phyloP scores from a whole-genome alignment of 2,797 vertebrate species.

The Micrastur ruficollis region DNA sequence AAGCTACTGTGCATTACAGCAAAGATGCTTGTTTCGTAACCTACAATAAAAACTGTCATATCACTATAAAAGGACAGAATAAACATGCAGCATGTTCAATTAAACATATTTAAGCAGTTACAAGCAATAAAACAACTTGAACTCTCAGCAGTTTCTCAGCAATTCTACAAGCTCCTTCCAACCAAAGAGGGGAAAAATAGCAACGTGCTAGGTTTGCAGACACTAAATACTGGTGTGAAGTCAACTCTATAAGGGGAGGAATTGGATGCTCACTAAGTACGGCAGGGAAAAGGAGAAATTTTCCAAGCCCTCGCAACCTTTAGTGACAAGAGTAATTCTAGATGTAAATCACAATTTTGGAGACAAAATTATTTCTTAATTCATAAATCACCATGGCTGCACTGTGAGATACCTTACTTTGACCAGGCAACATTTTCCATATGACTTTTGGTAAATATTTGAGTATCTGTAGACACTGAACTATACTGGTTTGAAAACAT shows the following conservation, averaged over 20 bases:
- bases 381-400: neutral
- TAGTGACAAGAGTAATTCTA: neutral
- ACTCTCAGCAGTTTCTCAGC: neutral
- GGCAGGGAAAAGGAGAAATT: neutral
- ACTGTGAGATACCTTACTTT: neutral
- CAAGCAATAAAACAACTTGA: neutral
- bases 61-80: neutral
- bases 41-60: neutral
- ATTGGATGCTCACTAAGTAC: neutral
- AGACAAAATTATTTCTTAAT: neutral
- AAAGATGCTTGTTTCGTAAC: neutral
- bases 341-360: neutral
- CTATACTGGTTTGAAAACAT: neutral
- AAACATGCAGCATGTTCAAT: neutral
- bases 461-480: neutral
- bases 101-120: neutral
- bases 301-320: neutral
- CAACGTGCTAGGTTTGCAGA: neutral
- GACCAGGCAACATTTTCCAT: neutral
- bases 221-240: neutral
- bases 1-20: accelerated
- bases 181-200: neutral
- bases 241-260: neutral
- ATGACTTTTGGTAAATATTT: neutral
- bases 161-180: neutral